Base-by-base conservation (phyloP, 2,888 invertebrate species). In the Anoplius nigerrimus region DNA sequence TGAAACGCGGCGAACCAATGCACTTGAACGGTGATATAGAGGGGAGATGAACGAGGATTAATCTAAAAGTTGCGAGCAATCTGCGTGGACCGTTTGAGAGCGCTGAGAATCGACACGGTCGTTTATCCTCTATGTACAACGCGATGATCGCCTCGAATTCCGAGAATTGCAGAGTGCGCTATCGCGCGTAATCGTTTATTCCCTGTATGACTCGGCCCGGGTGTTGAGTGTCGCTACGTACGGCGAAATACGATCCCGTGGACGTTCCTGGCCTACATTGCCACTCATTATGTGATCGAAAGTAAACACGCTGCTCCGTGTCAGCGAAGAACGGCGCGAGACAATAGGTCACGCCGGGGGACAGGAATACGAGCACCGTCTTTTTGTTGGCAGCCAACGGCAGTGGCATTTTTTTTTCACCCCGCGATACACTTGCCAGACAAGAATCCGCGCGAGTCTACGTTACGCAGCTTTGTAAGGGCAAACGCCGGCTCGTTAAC, bases 251-350 rank as follows among this genome's bases (percentile, higher is more conserved):
- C 77, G 87, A 88, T 84, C 82, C 80, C 80, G 80, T 82, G 83
- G 85, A 85, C 86, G 86, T 79, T 87, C 85, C 88, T 88, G 87
- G 86, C 87, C 88, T 88, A 88, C 86, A 88, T 88, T 82, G 84
- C 82, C 73, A 79, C 78, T 80, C 86, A 81, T 84, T 82, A 82
- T 81, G 76, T 71, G 79, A 79, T 79, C 79, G 75, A 79, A 79
- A 79, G 79, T 72, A 75, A 79, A 76, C 75, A 76, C 71, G 62
- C 34, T 60, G 56, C 57, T 64, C 67, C 64, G 46, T 52, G 74
- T 71, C 74, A 66, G 65, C 62, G 34, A 60, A 55, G 71, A 69
- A 70, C 76, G 61, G 66, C 76, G 66, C 61, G 64, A 71, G 76
- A 78, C 78, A 78, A 78, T 78, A 62, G 72, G 65, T 76, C 74